These are phyloP conservation scores for Andinoacara biseriatus DNA, from an alignment of 2,113 vertebrate genomes.

Conservation along the genomic window DNA sequence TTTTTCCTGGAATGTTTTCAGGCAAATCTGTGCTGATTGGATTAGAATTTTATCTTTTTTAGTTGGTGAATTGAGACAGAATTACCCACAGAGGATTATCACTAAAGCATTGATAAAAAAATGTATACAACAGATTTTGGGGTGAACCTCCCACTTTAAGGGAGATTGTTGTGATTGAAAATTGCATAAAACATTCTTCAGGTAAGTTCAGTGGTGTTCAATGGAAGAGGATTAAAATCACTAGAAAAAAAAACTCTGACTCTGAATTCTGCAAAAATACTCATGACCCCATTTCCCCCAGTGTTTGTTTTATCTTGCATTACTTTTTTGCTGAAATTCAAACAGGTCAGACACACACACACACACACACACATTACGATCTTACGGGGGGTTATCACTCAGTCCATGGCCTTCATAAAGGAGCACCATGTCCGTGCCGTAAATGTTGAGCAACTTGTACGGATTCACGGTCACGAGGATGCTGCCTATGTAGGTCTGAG, in stretches of 20 bases:
- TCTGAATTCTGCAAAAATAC: no score
- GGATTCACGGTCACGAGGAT: constrained; percentile 95
- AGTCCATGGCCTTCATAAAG: constrained; percentile 89
- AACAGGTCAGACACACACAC: constrained; percentile 4
- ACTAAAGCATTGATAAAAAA: not conserved
- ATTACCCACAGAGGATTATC: not conserved
- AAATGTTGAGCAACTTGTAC: constrained; percentile 91
- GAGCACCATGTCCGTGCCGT: constrained; percentile 90
- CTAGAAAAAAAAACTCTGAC: not conserved
- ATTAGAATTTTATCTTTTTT: no score
- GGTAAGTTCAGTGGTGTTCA: not conserved
- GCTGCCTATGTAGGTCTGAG: constrained; percentile 93
- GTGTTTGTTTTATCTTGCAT: not conserved
- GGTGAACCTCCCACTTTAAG: no score
- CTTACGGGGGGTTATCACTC: constrained; percentile 96
- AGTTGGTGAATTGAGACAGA: not conserved
- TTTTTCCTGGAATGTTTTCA: not conserved
- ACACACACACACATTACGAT: constrained; percentile 39
- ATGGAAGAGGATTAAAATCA: not conserved
- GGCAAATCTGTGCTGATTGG: no score
- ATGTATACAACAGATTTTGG: not conserved
- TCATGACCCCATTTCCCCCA: no score
- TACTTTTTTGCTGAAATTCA: not conserved
- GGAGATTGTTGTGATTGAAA: no score
- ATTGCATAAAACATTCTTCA: not conserved